Evolutionary conservation across 2,113 vertebrate species (phyloP), one percentile per base, ranked within the genome.

Genomic region (Sarotherodon lohbergeri): DNA sequence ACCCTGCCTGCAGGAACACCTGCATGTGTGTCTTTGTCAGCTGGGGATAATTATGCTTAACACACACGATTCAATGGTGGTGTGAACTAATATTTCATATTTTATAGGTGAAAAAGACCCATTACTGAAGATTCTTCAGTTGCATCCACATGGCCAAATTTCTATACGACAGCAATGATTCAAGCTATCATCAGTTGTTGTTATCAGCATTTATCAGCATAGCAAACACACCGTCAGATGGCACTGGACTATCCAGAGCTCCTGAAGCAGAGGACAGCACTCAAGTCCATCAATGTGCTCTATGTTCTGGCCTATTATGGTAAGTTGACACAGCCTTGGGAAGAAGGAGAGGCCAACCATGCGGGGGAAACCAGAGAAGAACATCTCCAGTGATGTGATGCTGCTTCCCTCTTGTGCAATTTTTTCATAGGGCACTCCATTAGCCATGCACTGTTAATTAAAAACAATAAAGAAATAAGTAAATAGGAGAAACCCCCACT

Each of bases 181-280:
- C 27, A 50, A 32, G 71, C 24, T 48, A 29, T 78, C 24, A 50
- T 27, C 46, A 5, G 27, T 12, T 78, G 46, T 50, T 78, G 16
- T 78, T 52, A 78, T 19, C 27, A 78, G 10, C 16, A 34, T 29
- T 50, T 50, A 50, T 50, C 5, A 52, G 73, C 24, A 78, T 52
- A 52, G 54, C 55, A 90, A 24, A 96, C 95, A 97, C 95, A 98
- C 97, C 36, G 91, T 95, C 85, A 97, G 85, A 43, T 84, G 96
- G 81, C 97, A 97, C 91, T 98, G 96, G 3, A 95, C 95, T 63
- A 98, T 95, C 97, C 97, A 98, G 17, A 98, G 96, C 92, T 98
- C 97, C 89, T 76, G 93, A 27, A 98, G 97, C 52, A 95, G 86
- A 19, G 95, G 95, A 66, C 94, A 96, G 6, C 90, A 84, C 46